Conservation (phyloP, 2,113 vertebrate species). For the Pogona vitticeps region DNA sequence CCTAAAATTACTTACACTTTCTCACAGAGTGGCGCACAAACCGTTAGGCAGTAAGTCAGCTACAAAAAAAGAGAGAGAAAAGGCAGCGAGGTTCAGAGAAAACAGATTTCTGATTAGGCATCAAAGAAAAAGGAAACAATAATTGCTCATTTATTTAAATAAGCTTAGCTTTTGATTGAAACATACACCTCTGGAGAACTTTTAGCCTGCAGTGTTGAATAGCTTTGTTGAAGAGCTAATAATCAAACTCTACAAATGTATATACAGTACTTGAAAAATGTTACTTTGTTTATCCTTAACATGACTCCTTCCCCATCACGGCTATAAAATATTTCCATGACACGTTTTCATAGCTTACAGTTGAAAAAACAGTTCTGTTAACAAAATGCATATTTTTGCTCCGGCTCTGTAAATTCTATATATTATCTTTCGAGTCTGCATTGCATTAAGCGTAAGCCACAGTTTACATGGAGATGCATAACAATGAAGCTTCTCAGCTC, state of each 20-base stretch:
- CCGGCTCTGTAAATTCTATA: constrained; percentile 35
- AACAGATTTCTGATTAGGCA: constrained; percentile 39
- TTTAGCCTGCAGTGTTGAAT: constrained; percentile 46
- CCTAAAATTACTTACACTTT: constrained; percentile 9
- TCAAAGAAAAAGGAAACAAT: constrained; percentile 45
- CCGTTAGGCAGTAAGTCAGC: constrained; percentile 32
- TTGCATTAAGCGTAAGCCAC: constrained; percentile 38
- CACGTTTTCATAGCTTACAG: constrained; percentile 29
- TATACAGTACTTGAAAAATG: constrained; percentile 40
- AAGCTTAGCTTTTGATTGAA: constrained; percentile 58
- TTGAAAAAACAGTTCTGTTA: constrained; percentile 51
- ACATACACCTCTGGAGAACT: constrained; percentile 31
- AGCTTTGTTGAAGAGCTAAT: constrained; percentile 48
- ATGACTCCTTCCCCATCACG: not conserved
- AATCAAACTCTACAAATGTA: constrained; percentile 39
- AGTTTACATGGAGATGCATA: constrained; percentile 55
- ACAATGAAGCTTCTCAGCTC: constrained; percentile 29
- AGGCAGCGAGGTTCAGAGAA: constrained; percentile 22
- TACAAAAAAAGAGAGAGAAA: constrained; percentile 1
- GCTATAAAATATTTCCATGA: constrained; percentile 45
- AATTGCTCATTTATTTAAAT: constrained; percentile 52
- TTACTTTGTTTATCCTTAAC: constrained; percentile 31
- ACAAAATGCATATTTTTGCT: constrained; percentile 26
- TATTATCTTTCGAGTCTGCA: constrained; percentile 42
- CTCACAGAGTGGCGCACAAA: constrained; percentile 15